phyloP scores from a whole-genome alignment of 1,140 invertebrate genomes.

The Drosophila miranda region DNA sequence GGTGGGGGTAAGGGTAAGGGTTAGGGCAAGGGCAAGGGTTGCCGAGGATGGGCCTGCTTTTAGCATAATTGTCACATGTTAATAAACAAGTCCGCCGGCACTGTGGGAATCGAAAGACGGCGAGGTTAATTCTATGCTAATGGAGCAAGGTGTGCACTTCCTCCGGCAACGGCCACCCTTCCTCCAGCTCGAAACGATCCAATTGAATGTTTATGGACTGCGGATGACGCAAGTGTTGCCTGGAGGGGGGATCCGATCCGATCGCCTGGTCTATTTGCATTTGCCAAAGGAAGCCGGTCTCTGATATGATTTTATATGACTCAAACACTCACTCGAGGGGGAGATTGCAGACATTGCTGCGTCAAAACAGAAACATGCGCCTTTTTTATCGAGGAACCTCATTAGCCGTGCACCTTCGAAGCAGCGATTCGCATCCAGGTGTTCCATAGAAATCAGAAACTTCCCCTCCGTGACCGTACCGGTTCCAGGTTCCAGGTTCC shows the following conservation, averaged over 20 bases:
- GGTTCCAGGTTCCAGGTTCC: conserved; percentile 10
- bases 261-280: conserved; percentile 48
- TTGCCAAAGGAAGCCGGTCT: conserved; percentile 51
- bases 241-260: conserved; percentile 1
- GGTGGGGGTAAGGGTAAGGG: conserved; percentile 26
- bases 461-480: conserved; percentile 58
- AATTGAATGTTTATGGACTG: conserved; percentile 49
- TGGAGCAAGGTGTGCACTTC: conserved; percentile 74
- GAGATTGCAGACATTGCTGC: conserved; percentile 62
- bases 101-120: conserved; percentile 48
- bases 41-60: conserved; percentile 37
- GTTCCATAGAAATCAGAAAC: conserved; percentile 69
- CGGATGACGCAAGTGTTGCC: conserved; percentile 68
- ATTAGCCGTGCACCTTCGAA: conserved; percentile 64
- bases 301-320: conserved; percentile 45
- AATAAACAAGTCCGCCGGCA: conserved; percentile 59
- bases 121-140: conserved; percentile 71
- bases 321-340: conserved; percentile 3
- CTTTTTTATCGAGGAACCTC: conserved; percentile 32
- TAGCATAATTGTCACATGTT: conserved; percentile 75
- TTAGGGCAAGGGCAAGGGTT: conserved; percentile 10
- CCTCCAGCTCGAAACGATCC: conserved; percentile 2
- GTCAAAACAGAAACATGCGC: conserved; percentile 71
- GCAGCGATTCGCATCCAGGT: conserved; percentile 57
- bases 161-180: conserved; percentile 51